These are phyloP conservation scores for Amphiprion ocellaris DNA, from an alignment of 2,113 vertebrate species.

Conservation along the genomic window DNA sequence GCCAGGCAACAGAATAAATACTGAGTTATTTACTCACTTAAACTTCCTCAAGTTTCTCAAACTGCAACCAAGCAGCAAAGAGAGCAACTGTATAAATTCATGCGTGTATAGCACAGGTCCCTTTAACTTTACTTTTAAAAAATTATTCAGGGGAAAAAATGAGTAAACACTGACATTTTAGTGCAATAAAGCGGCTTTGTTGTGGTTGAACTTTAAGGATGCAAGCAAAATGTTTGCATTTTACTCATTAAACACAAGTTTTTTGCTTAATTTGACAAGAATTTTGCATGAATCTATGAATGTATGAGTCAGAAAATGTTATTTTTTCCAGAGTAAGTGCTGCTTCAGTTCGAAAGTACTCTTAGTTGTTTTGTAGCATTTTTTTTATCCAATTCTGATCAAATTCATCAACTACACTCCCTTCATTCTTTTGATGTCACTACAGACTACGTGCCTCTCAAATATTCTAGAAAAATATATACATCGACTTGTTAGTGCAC, in stretches of 20 bases:
- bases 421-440: not conserved
- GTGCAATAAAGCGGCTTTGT: not conserved
- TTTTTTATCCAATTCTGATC: no score
- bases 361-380: no score
- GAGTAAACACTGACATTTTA: not conserved
- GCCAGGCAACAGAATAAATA: not conserved
- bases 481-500: conserved; percentile 17
- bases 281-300: no score
- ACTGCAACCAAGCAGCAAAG: not conserved
- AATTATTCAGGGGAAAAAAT: no score
- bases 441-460: not conserved
- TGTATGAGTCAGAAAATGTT: no score
- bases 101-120: not conserved
- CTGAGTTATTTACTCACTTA: not conserved
- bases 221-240: no score
- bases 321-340: no score
- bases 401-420: not conserved
- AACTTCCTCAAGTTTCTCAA: not conserved
- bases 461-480: conserved; percentile 6
- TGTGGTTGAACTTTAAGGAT: no score
- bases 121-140: not conserved
- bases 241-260: no score
- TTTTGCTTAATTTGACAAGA: no score
- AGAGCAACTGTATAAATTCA: no score
- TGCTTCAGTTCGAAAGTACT: no score